A percentile compares a stretch with the other conserved stretches of the same genome.
phyloP scores from a whole-genome alignment of 2,888 invertebrate genomes.

The Ochlodes sylvanus region DNA sequence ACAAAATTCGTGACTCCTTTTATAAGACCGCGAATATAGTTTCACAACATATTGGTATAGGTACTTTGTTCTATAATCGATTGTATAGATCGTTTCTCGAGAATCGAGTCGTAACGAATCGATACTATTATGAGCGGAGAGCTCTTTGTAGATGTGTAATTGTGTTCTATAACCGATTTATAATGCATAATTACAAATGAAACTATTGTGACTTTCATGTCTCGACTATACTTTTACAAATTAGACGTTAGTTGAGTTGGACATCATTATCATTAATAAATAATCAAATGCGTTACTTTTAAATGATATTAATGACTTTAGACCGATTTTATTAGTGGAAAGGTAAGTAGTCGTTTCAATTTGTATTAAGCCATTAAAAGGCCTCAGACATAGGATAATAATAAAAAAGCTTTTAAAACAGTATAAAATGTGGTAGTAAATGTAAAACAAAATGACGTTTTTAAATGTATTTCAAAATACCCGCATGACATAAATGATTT shows the following conservation, averaged over 20 bases:
- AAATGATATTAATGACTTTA: too few species aligned
- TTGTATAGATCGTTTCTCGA: conserved; percentile 11
- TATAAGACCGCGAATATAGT: not conserved
- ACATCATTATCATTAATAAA: not conserved
- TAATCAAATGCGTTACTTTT: too few species aligned
- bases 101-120: conserved; percentile 12
- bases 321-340: too few species aligned
- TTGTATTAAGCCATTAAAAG: too few species aligned
- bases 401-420: too few species aligned
- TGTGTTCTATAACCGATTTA: conserved; percentile 18
- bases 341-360: too few species aligned
- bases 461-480: too few species aligned
- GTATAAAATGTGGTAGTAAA: too few species aligned
- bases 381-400: too few species aligned
- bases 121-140: not conserved
- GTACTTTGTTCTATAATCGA: conserved; percentile 8
- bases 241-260: not conserved
- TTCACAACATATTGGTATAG: not conserved
- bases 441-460: too few species aligned
- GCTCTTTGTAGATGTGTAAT: conserved; percentile 16
- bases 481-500: too few species aligned
- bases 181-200: conserved; percentile 12
- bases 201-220: conserved; percentile 12
- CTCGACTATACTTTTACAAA: conserved; percentile 1
- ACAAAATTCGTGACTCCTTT: too few species aligned